These are phyloP conservation scores for Cylloceria caligata DNA, from an alignment of 2,888 invertebrate species.

Conservation along the genomic window DNA sequence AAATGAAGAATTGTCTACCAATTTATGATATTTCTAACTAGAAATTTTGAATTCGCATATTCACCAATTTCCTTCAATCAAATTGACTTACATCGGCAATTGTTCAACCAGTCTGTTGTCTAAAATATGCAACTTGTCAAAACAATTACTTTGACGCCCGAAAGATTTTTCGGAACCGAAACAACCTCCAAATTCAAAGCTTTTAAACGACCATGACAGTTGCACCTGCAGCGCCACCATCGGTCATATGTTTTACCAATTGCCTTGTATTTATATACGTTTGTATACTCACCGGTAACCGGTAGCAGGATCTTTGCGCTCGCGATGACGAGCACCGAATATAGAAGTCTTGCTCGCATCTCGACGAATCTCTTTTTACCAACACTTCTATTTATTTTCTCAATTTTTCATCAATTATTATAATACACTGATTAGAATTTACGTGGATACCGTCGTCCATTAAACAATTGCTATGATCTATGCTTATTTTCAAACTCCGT, in stretches of 20 bases:
- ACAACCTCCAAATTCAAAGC: no score
- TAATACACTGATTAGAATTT: neutral
- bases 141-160: no score
- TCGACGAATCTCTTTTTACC: constrained; percentile 45
- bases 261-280: neutral
- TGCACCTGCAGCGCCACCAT: no score
- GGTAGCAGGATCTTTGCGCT: constrained; percentile 76
- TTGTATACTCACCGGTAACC: constrained; percentile 75
- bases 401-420: constrained; percentile 21
- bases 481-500: neutral
- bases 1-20: no score
- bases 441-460: neutral
- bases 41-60: no score
- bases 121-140: no score
- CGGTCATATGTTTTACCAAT: neutral
- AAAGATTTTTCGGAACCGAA: no score
- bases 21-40: no score
- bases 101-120: no score
- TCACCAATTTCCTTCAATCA: no score
- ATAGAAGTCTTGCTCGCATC: constrained; percentile 65
- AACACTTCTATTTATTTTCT: constrained; percentile 21
- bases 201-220: no score
- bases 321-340: constrained; percentile 76
- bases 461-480: neutral
- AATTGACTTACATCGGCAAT: no score